Evolutionary conservation across 1,140 invertebrate species (phyloP), one percentile per base, ranked within the genome.

Genomic region (Notospermus geniculatus): DNA sequence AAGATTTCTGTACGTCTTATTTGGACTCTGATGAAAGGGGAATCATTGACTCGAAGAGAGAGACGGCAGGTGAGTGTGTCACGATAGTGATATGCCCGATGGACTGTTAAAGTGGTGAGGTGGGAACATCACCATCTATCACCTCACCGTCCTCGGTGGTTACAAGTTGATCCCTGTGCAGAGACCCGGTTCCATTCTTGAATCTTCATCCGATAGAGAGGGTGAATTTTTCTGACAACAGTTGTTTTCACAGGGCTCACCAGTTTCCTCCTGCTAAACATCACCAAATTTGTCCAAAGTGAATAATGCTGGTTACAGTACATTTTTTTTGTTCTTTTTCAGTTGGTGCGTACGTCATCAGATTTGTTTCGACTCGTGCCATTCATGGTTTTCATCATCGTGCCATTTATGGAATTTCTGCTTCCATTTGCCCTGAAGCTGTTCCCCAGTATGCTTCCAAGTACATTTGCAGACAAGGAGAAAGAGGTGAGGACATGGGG

Each of bases 341-440:
- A 91, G 82, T 80, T 99, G 36, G 88, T 97, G 62, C 88, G 95
- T 69, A 99, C 97, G 28, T 90, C 93, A 15, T 92, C 95, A 62
- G 96, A 99, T 84, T 75, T 99, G 58, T 98, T 99, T 77, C 89
- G 97, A 63, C 85, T 99, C 68, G 88, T 99, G 45, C 97, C 97
- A 23, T 98, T 99, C 81, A 94, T 95, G 45, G 91, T 99, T 54
- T 97, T 99, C 75, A 90, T 99, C 66, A 89, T 97, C 71, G 91
- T 99, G 59, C 97, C 97, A 57, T 99, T 99, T 78, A 93, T 98
- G 90, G 97, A 99, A 82, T 88, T 99, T 70, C 79, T 95, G 23
- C 83, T 99, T 62, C 97, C 97, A 17, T 73, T 99, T 23, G 92
- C 91, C 68, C 88, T 99, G 7, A 98, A 98, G 83, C 83, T 99